Conservation (phyloP, 1,140 invertebrate genomes). For the Schlechtendalia chinensis region DNA sequence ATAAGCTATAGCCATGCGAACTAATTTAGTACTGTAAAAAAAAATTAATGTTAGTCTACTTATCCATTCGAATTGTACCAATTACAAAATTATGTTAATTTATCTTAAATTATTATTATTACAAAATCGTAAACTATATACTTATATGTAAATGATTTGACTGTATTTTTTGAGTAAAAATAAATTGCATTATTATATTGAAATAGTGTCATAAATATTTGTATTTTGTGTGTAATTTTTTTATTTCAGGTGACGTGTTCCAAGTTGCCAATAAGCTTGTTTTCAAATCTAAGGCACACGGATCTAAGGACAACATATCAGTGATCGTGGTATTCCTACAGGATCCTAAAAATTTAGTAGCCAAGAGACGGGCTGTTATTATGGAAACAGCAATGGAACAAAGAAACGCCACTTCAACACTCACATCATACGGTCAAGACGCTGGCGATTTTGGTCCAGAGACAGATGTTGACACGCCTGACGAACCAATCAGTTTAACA, state of each 20-base stretch:
- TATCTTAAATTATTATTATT: too few relatives aligned
- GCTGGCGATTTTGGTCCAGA: slow-evolving; percentile 65
- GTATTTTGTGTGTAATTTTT: slow-evolving; percentile 4
- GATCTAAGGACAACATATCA: slow-evolving; percentile 83
- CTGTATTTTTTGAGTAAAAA: too few relatives aligned
- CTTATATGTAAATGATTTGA: too few relatives aligned
- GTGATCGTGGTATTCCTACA: slow-evolving; percentile 80
- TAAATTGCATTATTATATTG: not conserved
- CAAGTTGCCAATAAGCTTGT: slow-evolving; percentile 69
- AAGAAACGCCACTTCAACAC: slow-evolving; percentile 3
- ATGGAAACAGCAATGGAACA: slow-evolving; percentile 48
- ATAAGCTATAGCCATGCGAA: not conserved
- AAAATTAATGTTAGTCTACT: slow-evolving; percentile 16
- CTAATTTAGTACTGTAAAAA: slow-evolving; percentile 1
- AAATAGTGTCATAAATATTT: not conserved
- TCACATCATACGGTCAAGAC: slow-evolving; percentile 61
- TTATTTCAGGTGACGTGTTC: slow-evolving; percentile 64
- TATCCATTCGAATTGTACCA: not conserved
- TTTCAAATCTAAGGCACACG: slow-evolving; percentile 69
- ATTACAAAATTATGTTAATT: too few relatives aligned
- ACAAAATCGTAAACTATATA: too few relatives aligned
- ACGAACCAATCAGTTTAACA: slow-evolving; percentile 55
- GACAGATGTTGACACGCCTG: slow-evolving; percentile 63
- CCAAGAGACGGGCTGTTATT: slow-evolving; percentile 18
- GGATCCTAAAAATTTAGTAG: slow-evolving; percentile 35